Percentiles rank a stretch among this genome's conserved stretches.
These are phyloP conservation scores for Asteroscopus sphinx DNA, from an alignment of 2,888 invertebrate species.

Conservation along the genomic window DNA sequence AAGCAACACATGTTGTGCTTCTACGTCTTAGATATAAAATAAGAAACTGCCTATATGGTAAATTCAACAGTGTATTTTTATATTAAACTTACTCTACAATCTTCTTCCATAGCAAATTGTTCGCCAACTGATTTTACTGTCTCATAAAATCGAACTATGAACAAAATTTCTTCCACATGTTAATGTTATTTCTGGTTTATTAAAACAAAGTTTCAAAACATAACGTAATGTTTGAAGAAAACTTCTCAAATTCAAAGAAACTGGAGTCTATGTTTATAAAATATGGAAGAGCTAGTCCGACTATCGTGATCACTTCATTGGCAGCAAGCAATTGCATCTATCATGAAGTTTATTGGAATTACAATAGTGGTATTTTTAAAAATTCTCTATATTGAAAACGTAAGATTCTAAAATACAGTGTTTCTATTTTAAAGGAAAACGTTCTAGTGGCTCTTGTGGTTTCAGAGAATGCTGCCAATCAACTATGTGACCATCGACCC, in stretches of 20 bases:
- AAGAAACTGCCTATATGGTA: slow-evolving; percentile 20
- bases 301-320: slow-evolving; percentile 59
- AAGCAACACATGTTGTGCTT: slow-evolving; percentile 34
- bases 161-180: slow-evolving; percentile 12
- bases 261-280: slow-evolving; percentile 72
- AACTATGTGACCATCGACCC: slow-evolving; percentile 61
- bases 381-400: slow-evolving; percentile 66
- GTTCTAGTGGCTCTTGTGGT: slow-evolving; percentile 46
- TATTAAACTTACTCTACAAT: slow-evolving; percentile 38
- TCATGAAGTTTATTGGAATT: slow-evolving; percentile 70
- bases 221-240: slow-evolving; percentile 63
- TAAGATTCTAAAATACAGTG: slow-evolving; percentile 57
- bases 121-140: slow-evolving; percentile 16
- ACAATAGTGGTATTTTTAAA: slow-evolving; percentile 62
- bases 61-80: slow-evolving; percentile 10
- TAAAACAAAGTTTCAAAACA: slow-evolving; percentile 65
- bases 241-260: slow-evolving; percentile 66
- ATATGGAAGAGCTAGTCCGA: slow-evolving; percentile 51
- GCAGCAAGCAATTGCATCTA: slow-evolving; percentile 56
- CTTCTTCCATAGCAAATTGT: slow-evolving; percentile 30
- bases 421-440: slow-evolving; percentile 6
- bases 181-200: slow-evolving; percentile 46
- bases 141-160: slow-evolving; percentile 17
- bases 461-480: slow-evolving; percentile 71
- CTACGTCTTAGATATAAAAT: slow-evolving; percentile 12